Conservation (phyloP, 2,113 vertebrate species). For the Rhegmatorhina hoffmannsi region DNA sequence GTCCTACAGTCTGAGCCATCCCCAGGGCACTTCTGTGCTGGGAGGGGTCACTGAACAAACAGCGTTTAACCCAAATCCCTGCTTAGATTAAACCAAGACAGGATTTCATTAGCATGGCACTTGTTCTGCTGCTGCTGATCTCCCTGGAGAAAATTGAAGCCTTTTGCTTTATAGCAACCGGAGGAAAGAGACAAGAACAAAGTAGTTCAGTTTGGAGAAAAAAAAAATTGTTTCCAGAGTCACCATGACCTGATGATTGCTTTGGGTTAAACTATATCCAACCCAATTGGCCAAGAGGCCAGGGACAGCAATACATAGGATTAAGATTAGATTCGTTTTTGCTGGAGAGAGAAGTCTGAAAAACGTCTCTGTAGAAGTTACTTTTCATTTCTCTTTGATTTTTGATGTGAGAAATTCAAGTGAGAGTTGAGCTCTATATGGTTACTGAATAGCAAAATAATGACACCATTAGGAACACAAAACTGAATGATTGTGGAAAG, state of each 20-base stretch:
- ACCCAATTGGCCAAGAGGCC: constrained; percentile 12
- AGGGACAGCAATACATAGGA: neutral
- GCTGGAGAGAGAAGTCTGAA: neutral
- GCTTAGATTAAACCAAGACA: constrained; percentile 3
- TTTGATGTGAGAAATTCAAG: neutral
- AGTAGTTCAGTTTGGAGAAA: neutral
- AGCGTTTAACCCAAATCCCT: constrained; percentile 30
- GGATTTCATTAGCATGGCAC: constrained; percentile 4
- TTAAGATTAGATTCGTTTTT: neutral
- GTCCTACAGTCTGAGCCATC: neutral
- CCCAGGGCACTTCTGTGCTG: neutral
- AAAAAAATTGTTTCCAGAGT: constrained; percentile 53
- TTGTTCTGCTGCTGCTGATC: neutral
- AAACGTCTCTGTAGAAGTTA: neutral
- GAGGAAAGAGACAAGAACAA: neutral
- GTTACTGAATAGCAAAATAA: constrained; percentile 2
- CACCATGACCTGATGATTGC: constrained; percentile 9
- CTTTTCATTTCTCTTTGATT: neutral
- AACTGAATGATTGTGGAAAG: neutral
- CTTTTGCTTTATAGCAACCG: neutral
- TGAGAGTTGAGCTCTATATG: neutral
- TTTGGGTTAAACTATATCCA: constrained; percentile 49
- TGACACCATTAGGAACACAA: neutral
- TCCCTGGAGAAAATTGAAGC: constrained; percentile 19
- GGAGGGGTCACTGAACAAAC: neutral